Percentiles rank a stretch among this genome's conserved stretches.
These are phyloP conservation scores for Neolamprologus variostigma DNA, from an alignment of 2,113 vertebrate genomes.

Conservation along the genomic window DNA sequence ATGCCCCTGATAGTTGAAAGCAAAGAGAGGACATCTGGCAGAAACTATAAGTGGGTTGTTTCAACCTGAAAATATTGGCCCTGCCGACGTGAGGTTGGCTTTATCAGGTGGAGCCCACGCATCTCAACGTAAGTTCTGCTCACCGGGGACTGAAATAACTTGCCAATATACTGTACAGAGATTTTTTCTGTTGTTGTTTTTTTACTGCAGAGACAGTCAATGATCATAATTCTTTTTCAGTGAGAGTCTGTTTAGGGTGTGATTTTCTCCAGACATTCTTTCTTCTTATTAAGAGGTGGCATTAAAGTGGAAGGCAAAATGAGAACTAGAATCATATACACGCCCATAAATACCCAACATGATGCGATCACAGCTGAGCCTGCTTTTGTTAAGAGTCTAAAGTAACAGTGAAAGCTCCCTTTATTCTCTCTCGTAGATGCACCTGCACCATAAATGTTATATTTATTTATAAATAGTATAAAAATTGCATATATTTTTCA, in stretches of 20 bases:
- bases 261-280: neutral
- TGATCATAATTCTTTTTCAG: neutral
- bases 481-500: rapidly evolving
- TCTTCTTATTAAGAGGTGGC: neutral
- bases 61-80: constrained; percentile 23
- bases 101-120: constrained; percentile 30
- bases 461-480: neutral
- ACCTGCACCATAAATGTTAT: neutral
- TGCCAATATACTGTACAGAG: neutral
- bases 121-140: neutral
- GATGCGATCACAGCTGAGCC: neutral
- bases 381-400: neutral
- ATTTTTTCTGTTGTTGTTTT: neutral
- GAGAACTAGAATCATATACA: neutral
- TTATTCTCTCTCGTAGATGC: neutral
- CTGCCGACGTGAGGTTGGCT: neutral
- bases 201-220: neutral
- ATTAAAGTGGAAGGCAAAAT: neutral
- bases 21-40: constrained; percentile 43
- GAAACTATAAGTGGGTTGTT: constrained; percentile 42
- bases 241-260: neutral
- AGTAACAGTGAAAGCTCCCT: neutral
- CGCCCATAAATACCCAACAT: neutral
- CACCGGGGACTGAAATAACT: neutral
- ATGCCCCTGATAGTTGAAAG: constrained; percentile 43